phyloP scores from a whole-genome alignment of 2,113 vertebrate genomes.

The Dunckerocampus dactyliophorus region DNA sequence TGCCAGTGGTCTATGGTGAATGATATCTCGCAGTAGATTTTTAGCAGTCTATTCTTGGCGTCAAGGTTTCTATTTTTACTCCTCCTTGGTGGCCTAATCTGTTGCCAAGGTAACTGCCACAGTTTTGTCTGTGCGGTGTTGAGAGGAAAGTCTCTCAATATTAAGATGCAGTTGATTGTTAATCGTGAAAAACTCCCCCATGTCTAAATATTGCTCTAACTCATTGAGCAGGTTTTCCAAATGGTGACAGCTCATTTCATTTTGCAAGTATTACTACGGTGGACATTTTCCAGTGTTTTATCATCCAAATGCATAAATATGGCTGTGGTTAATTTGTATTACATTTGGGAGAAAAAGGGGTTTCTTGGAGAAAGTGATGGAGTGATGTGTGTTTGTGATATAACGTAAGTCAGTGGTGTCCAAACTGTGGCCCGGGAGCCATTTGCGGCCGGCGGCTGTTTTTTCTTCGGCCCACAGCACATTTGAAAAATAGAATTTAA shows the following conservation, averaged over 20 bases:
- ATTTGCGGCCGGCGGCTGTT: too few species aligned
- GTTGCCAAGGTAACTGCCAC: conserved; percentile 55
- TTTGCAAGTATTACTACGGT: neutral
- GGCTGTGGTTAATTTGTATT: too few species aligned
- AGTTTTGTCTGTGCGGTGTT: neutral
- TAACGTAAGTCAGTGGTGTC: too few species aligned
- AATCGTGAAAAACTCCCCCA: neutral
- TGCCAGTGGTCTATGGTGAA: conserved; percentile 16
- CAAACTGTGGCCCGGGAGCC: too few species aligned
- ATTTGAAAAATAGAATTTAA: too few species aligned
- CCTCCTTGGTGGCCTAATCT: conserved; percentile 15
- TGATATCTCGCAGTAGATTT: conserved; percentile 25
- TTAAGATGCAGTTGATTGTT: neutral
- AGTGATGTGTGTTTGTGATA: too few species aligned
- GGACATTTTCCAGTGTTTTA: too few species aligned
- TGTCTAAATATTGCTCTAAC: neutral
- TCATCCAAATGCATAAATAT: too few species aligned
- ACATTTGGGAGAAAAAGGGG: too few species aligned
- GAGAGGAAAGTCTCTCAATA: neutral
- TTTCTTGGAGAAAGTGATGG: too few species aligned
- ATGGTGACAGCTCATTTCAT: neutral
- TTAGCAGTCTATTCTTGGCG: conserved; percentile 48
- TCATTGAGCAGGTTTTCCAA: neutral
- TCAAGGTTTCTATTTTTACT: conserved; percentile 24
- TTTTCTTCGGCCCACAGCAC: too few species aligned